Evolutionary conservation across 2,113 vertebrate species (phyloP), one percentile per base, ranked within the genome.

Genomic region (Mus spicilegus): DNA sequence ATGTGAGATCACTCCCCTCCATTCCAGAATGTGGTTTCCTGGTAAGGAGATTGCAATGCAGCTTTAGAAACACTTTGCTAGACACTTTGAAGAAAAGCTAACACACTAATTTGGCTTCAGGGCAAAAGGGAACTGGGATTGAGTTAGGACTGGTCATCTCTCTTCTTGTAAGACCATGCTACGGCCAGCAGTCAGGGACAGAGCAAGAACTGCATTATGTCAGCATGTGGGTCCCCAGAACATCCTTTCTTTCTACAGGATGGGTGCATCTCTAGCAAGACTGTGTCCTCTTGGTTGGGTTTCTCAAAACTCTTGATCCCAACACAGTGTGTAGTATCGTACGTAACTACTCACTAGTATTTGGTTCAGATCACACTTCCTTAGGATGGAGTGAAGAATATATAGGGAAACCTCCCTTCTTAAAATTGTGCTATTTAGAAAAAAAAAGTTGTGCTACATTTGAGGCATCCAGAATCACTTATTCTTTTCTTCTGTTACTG

Each of bases 51-150:
- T 94, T 95, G 90, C 90, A 96, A 94, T 65, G 19, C 61, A 95
- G 88, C 95, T 97, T 97, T 94, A 92, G 91, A 96, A 98, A 97
- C 81, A 88, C 80, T 96, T 95, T 89, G 51, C 89, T 96, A 54
- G 82, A 95, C 78, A 96, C 96, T 98, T 94, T 91, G 95, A 97
- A 97, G 96, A 96, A 97, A 96, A 94, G 93, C 94, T 95, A 97
- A 70, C 85, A 92, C 70, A 67, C 30, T 93, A 91, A 96, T 96
- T 96, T 96, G 80, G 70, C 85, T 96, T 90, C 70, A 72, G 70
- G 54, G 91, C 78, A 42, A 95, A 94, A 42, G 11, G 72, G 77
- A 96, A 87, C 89, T n/a, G 61, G 67, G 80, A 87, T 87, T 93
- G 49, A 87, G 56, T 56, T 89, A 89, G 88, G 42, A 24, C 0